Conservation (phyloP, 2,888 invertebrate species). For the Azorinus chamasolen region DNA sequence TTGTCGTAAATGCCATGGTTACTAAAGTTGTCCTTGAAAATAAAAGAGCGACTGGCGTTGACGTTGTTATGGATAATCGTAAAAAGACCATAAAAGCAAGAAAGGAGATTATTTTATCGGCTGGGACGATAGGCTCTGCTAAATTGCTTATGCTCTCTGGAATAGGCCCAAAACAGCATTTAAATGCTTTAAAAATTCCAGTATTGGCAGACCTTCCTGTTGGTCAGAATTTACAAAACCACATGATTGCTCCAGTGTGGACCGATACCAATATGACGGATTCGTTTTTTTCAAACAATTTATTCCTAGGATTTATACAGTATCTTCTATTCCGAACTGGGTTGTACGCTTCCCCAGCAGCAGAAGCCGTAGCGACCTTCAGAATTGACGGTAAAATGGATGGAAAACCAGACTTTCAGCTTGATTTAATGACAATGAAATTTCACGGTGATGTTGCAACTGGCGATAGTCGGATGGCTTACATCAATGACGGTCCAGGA, state of each 20-base stretch:
- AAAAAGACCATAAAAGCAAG: slow-evolving; percentile 54
- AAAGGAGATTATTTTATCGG: slow-evolving; percentile 80
- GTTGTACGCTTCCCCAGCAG: slow-evolving; percentile 7
- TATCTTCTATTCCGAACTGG: slow-evolving; percentile 38
- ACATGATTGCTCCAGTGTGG: slow-evolving; percentile 50
- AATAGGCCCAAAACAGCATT: slow-evolving; percentile 83
- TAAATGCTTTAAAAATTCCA: slow-evolving; percentile 79
- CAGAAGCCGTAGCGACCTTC: slow-evolving; percentile 13
- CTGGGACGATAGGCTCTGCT: slow-evolving; percentile 84
- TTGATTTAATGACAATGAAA: slow-evolving; percentile 16
- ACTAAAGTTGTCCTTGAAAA: slow-evolving; percentile 70
- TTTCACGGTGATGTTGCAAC: neutral
- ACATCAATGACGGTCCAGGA: slow-evolving; percentile 13
- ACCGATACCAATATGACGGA: slow-evolving; percentile 4
- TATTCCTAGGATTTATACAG: neutral
- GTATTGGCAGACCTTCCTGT: slow-evolving; percentile 80
- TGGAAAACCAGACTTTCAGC: slow-evolving; percentile 30
- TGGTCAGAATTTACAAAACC: slow-evolving; percentile 81
- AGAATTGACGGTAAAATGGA: slow-evolving; percentile 1
- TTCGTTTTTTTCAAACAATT: neutral
- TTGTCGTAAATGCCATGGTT: slow-evolving; percentile 64
- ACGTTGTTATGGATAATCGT: slow-evolving; percentile 65
- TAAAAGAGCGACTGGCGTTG: slow-evolving; percentile 70
- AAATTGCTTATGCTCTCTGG: slow-evolving; percentile 84
- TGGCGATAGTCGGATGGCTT: neutral